Evolutionary conservation across 1,140 invertebrate species (phyloP), one percentile per base, ranked within the genome.

Genomic region (Drosophila nikananu): DNA sequence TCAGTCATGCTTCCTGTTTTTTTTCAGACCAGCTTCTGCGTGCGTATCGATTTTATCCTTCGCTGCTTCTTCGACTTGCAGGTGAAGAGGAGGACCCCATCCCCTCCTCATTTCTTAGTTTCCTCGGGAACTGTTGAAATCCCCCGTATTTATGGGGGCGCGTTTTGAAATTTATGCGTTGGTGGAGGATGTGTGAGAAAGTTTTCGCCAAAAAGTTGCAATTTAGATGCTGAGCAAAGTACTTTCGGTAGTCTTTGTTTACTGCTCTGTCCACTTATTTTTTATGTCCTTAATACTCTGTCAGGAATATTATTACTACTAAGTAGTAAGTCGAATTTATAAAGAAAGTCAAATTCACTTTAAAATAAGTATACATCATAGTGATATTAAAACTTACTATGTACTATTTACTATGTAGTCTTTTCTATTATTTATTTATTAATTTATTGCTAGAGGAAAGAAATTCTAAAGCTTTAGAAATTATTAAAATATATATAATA

Each of bases 11-110:
- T 75, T 23, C 21, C 6, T 3, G 3, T 41, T 15, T 48, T 46
- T 61, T 63, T 49, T 41, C 41, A 21, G 39, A 55, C 23, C 23
- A 42, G 55, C 23, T 60, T 21, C 65, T 79, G 59, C 42, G 55
- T 79, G 61, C 65, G 66, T 84, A 84, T 84, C 68, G 82, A 84
- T 84, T 84, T 84, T 84, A 81, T 86, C 75, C 68, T 61, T 48
- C 64, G 46, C 57, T 42, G 21, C 59, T 30, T 2, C 48, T 41
- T 49, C 35, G 37, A 70, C 63, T 70, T 52, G 72, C 71, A 75
- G 57, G 55, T 74, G 46, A 27, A 25, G 51, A 23, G 8, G 32
- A n/a, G 15, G 13, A 44, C n/a, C 15, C 39, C 42, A 37, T 54
- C 32, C 39, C 21, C 44, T 25, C 25, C 39, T 19, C 41, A 15